Evolutionary conservation across 2,888 invertebrate species (phyloP).

Genomic region (Hyles lineata): DNA sequence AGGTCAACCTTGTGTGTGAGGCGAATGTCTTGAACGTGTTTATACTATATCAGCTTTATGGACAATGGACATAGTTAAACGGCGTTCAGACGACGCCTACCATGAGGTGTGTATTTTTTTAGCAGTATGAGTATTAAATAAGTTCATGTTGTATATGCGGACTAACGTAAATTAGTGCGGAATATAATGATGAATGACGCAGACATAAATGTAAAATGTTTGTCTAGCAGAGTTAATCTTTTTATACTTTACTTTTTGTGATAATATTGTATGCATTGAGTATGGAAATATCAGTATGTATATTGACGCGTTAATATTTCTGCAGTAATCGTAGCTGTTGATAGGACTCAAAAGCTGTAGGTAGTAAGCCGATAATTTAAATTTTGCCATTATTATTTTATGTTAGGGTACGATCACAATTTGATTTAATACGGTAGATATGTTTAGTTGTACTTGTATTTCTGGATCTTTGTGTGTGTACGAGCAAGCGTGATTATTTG

Average conservation of each 20-base stretch:
- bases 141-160: constrained; percentile 11
- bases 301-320: constrained; percentile 15
- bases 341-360: constrained; percentile 26
- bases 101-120: constrained; percentile 6
- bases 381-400: constrained; percentile 43
- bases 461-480: constrained; percentile 11
- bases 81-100: background rate
- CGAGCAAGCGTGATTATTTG: constrained; percentile 35
- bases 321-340: constrained; percentile 17
- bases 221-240: constrained; percentile 12
- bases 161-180: constrained; percentile 13
- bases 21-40: constrained; percentile 5
- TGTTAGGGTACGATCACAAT: constrained; percentile 18
- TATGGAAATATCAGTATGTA: constrained; percentile 20
- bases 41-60: constrained; percentile 15
- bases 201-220: background rate
- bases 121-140: constrained; percentile 11
- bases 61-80: constrained; percentile 3
- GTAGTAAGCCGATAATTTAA: constrained; percentile 36
- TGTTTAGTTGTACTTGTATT: constrained; percentile 21
- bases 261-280: constrained; percentile 17
- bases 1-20: constrained; percentile 18
- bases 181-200: constrained; percentile 6
- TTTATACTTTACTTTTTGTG: constrained; percentile 20
- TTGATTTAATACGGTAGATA: constrained; percentile 11